Percentiles rank a stretch among this genome's conserved stretches.
Conservation (phyloP, 2,888 invertebrate species). For the Monoplex corrugatus region DNA sequence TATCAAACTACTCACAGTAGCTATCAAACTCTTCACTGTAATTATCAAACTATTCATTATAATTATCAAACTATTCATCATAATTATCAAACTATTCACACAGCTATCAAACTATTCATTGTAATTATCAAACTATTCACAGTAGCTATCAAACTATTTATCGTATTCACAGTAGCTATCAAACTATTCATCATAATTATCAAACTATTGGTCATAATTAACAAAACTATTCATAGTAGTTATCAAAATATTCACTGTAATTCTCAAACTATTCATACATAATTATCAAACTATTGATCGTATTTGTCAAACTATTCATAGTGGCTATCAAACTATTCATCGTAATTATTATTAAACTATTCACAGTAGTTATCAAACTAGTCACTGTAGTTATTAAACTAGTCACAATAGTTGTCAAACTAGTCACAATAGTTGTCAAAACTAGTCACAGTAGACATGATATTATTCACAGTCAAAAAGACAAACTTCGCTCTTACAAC, state of each 20-base stretch:
- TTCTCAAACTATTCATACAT: neutral
- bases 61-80: neutral
- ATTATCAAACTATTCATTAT: neutral
- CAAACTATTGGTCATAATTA: neutral
- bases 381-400: too few relatives aligned
- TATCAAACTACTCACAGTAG: neutral
- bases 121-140: neutral
- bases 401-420: too few relatives aligned
- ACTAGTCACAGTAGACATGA: neutral
- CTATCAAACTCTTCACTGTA: neutral
- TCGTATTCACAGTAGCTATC: neutral
- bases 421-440: neutral
- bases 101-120: too few relatives aligned
- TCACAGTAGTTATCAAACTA: neutral
- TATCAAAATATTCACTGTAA: too few relatives aligned
- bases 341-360: neutral
- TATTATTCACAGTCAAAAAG: neutral
- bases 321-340: neutral
- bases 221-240: neutral
- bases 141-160: neutral
- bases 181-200: too few relatives aligned
- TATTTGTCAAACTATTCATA: neutral
- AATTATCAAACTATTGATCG: neutral
- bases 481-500: too few relatives aligned
- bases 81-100: too few relatives aligned